These are phyloP conservation scores for Montipora capitata DNA, from an alignment of 92 coral and sea anemone genomes.

Conservation along the genomic window DNA sequence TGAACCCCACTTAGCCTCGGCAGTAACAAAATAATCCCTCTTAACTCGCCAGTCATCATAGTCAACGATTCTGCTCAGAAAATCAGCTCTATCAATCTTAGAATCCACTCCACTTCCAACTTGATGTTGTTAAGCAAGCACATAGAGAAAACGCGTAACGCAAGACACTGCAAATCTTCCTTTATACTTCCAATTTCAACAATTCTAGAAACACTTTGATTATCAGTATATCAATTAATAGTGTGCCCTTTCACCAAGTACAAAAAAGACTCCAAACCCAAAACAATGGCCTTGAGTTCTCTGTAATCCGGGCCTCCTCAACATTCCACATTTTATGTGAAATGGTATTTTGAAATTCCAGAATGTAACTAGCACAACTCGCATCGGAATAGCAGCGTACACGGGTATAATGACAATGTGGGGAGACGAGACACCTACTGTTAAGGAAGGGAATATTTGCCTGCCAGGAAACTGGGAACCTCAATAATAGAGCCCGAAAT, in stretches of 20 bases:
- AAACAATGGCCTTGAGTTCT: constrained; percentile 10
- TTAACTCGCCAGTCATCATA: constrained; percentile 47
- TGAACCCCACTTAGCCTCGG: constrained; percentile 31
- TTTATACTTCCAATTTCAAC: constrained; percentile 15
- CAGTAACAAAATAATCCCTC: constrained; percentile 23
- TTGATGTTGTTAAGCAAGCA: constrained; percentile 29
- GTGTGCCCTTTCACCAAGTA: constrained; percentile 30
- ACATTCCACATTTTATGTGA: neutral
- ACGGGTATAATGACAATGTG: too few relatives aligned
- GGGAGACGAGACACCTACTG: too few relatives aligned
- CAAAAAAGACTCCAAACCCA: constrained; percentile 15
- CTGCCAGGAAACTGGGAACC: too few relatives aligned
- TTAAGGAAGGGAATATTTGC: too few relatives aligned
- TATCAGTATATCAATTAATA: constrained; percentile 49
- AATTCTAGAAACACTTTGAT: constrained; percentile 40
- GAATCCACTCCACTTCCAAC: constrained; percentile 50
- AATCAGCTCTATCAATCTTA: constrained; percentile 51
- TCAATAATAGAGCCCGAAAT: too few relatives aligned
- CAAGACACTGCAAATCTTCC: constrained; percentile 43
- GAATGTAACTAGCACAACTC: neutral
- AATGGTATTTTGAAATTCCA: neutral
- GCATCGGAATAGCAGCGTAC: too few relatives aligned
- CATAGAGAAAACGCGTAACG: constrained; percentile 7
- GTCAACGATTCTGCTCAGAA: constrained; percentile 42
- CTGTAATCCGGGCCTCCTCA: constrained; percentile 11